Evolutionary conservation across 2,888 invertebrate genomes (phyloP).

Genomic region (Sicus ferrugineus): DNA sequence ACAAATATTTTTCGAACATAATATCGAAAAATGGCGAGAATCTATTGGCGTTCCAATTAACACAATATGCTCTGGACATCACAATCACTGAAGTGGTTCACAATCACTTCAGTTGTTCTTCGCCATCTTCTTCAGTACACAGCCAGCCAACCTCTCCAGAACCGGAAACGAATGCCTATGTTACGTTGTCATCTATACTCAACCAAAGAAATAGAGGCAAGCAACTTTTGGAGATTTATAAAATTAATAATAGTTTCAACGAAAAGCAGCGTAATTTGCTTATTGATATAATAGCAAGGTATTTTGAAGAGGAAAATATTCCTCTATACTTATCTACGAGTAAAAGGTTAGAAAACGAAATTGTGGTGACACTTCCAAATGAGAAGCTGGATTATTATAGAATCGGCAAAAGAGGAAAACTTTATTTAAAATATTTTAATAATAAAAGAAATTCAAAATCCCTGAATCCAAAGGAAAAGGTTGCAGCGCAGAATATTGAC

Average conservation of each 20-base stretch:
- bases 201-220: constrained; percentile 6
- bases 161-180: not conserved
- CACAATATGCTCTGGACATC: not conserved
- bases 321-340: constrained; percentile 1
- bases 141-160: not conserved
- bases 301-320: constrained; percentile 10
- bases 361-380: not conserved
- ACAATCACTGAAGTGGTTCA: not conserved
- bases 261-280: constrained; percentile 10
- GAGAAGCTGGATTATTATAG: constrained; percentile 6
- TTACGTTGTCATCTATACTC: constrained; percentile 12
- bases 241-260: constrained; percentile 11
- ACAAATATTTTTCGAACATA: constrained; percentile 9
- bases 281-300: constrained; percentile 8
- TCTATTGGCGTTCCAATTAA: not conserved
- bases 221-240: constrained; percentile 2
- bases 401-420: constrained; percentile 5
- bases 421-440: constrained; percentile 13
- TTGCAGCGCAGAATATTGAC: not conserved
- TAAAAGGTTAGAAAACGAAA: constrained; percentile 6
- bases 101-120: not conserved
- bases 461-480: not conserved
- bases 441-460: not conserved
- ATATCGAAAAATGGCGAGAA: constrained; percentile 2
- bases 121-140: not conserved